Evolutionary conservation across 2,888 invertebrate species (phyloP).

Genomic region (Hypomecis atomaria): DNA sequence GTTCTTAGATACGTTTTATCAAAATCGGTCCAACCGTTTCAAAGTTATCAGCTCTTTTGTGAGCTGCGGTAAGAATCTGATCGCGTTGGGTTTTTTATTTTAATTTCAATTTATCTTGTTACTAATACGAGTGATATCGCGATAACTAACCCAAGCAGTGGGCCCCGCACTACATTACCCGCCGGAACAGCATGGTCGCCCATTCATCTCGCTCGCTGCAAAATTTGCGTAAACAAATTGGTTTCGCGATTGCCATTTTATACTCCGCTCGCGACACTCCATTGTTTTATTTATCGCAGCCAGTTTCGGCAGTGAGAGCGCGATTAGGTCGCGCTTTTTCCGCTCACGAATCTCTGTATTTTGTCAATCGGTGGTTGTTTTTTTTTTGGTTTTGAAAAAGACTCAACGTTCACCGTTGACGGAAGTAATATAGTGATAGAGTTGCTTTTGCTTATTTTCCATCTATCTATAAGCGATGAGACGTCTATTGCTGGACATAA

Average conservation of each 20-base stretch:
- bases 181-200: conserved; percentile 81
- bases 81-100: not conserved
- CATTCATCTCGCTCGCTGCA: conserved; percentile 84
- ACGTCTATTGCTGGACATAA: no score
- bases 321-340: conserved; percentile 83
- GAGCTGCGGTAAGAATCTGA: no score
- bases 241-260: conserved; percentile 85
- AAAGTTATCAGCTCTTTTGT: no score
- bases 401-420: no score
- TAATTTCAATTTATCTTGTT: conserved; percentile 17
- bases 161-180: conserved; percentile 65
- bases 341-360: conserved; percentile 76
- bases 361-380: conserved; percentile 71
- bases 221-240: conserved; percentile 86
- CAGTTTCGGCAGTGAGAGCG: conserved; percentile 79
- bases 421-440: no score
- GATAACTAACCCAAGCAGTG: conserved; percentile 28
- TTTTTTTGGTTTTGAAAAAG: conserved; percentile 46
- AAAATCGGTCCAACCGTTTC: no score
- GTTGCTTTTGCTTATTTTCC: no score
- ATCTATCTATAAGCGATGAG: no score
- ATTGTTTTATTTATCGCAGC: conserved; percentile 84
- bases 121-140: conserved; percentile 42
- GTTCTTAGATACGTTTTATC: no score
- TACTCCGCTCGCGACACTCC: conserved; percentile 81